These are phyloP conservation scores for Malacosoma neustria DNA, from an alignment of 2,888 invertebrate species.

Conservation along the genomic window DNA sequence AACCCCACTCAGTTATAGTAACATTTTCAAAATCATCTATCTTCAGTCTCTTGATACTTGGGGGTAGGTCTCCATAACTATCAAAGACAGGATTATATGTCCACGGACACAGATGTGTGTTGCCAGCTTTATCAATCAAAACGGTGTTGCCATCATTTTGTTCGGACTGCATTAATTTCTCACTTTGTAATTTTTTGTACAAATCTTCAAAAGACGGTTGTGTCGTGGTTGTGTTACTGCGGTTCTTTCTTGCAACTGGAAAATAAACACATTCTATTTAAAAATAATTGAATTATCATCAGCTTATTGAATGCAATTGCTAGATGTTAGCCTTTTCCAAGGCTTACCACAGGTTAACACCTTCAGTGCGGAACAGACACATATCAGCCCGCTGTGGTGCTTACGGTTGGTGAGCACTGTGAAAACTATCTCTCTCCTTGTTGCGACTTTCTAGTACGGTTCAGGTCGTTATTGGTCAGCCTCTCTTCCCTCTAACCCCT, in stretches of 20 bases:
- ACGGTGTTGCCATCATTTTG: conserved; percentile 25
- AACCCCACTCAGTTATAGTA: conserved; percentile 75
- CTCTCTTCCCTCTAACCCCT: too few relatives aligned
- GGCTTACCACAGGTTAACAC: too few relatives aligned
- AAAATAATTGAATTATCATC: too few relatives aligned
- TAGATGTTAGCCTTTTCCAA: too few relatives aligned
- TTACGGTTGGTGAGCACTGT: too few relatives aligned
- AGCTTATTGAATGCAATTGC: too few relatives aligned
- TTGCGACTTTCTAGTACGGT: too few relatives aligned
- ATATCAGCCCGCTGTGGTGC: too few relatives aligned
- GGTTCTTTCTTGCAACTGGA: conserved; percentile 39
- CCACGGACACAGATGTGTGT: conserved; percentile 70
- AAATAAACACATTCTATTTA: too few relatives aligned
- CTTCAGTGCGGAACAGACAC: too few relatives aligned
- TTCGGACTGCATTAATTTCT: conserved; percentile 21
- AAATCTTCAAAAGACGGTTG: conserved; percentile 47
- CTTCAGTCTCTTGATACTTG: conserved; percentile 73
- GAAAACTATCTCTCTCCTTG: too few relatives aligned
- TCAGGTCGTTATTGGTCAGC: too few relatives aligned
- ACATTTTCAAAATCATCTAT: conserved; percentile 65
- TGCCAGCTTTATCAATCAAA: conserved; percentile 41
- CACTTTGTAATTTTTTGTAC: conserved; percentile 37
- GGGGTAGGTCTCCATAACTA: conserved; percentile 69
- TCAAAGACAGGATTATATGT: conserved; percentile 64
- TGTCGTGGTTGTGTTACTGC: conserved; percentile 11